A percentile compares a stretch with the other conserved stretches of the same genome.
These are phyloP conservation scores for Doryteuthis pealeii DNA, from an alignment of 1,140 invertebrate genomes.

Conservation along the genomic window DNA sequence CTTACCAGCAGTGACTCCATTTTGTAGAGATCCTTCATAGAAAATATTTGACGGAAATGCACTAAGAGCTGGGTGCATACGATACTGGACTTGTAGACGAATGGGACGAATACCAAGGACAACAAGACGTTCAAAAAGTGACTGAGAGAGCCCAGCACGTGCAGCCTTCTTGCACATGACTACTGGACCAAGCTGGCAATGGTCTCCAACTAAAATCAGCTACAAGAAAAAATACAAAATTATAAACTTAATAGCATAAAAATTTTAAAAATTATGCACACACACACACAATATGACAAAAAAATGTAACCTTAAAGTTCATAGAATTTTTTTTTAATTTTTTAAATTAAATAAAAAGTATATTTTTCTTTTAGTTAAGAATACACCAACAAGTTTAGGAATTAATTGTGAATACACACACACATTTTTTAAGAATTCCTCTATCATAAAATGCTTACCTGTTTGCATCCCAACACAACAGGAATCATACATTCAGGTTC, in stretches of 20 bases:
- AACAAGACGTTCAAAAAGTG: constrained; percentile 95
- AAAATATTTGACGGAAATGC: constrained; percentile 99
- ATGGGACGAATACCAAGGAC: constrained; percentile 75
- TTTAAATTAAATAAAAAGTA: no score
- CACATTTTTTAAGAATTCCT: no score
- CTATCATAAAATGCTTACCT: no score
- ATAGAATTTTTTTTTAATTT: no score
- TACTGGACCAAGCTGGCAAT: constrained; percentile 97
- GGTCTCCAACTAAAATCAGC: constrained; percentile 95
- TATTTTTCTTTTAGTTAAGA: no score
- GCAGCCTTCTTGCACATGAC: constrained; percentile 99
- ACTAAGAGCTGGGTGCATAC: constrained; percentile 94
- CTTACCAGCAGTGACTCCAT: constrained; percentile 88
- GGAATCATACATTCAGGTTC: constrained; percentile 99
- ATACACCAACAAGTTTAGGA: no score
- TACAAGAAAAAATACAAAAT: constrained; percentile 58
- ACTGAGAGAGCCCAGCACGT: constrained; percentile 93
- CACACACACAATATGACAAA: no score
- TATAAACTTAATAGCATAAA: no score
- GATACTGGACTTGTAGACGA: constrained; percentile 82
- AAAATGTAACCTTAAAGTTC: no score
- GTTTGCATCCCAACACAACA: constrained; percentile 94
- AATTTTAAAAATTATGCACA: not conserved
- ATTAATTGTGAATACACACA: no score
- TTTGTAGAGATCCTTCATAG: constrained; percentile 97